phyloP scores from a whole-genome alignment of 2,797 vertebrate genomes.

The Lacerta bilineata region DNA sequence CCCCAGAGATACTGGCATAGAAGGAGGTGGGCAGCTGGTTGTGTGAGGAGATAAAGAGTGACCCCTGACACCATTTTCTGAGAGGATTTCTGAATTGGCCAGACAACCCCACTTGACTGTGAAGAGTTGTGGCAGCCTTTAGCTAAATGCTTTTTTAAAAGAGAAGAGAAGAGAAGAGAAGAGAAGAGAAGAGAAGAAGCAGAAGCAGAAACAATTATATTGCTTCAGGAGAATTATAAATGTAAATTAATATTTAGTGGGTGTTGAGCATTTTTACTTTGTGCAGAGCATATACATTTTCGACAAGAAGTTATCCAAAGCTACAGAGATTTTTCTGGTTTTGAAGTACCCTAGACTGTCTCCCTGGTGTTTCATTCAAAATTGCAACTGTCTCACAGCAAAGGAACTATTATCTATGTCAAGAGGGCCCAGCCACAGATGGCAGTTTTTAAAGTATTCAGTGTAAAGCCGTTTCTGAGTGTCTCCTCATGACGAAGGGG shows the following conservation, averaged over 20 bases:
- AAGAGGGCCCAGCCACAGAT: conserved; percentile 8
- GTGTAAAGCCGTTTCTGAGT: conserved; percentile 18
- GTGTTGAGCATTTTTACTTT: background rate
- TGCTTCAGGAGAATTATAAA: background rate
- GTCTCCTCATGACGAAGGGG: background rate
- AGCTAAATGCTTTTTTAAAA: background rate
- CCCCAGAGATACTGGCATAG: background rate
- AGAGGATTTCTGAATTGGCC: conserved; percentile 3
- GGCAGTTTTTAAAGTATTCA: conserved; percentile 13
- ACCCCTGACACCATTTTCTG: conserved; percentile 1
- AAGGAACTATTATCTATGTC: conserved; percentile 33
- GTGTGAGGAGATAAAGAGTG: conserved; percentile 10
- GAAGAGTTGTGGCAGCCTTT: background rate
- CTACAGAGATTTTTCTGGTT: background rate
- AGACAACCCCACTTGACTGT: background rate
- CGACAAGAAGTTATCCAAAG: background rate
- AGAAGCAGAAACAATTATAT: background rate
- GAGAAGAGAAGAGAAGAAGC: background rate
- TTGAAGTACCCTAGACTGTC: conserved; percentile 6
- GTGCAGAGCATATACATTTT: background rate
- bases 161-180: no score
- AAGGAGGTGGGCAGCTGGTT: conserved; percentile 9
- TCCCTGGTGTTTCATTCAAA: conserved; percentile 16
- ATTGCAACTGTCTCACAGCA: conserved; percentile 18
- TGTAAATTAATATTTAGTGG: conserved; percentile 10